Conservation (phyloP, 2,113 vertebrate genomes). For the Callionymus lyra region DNA sequence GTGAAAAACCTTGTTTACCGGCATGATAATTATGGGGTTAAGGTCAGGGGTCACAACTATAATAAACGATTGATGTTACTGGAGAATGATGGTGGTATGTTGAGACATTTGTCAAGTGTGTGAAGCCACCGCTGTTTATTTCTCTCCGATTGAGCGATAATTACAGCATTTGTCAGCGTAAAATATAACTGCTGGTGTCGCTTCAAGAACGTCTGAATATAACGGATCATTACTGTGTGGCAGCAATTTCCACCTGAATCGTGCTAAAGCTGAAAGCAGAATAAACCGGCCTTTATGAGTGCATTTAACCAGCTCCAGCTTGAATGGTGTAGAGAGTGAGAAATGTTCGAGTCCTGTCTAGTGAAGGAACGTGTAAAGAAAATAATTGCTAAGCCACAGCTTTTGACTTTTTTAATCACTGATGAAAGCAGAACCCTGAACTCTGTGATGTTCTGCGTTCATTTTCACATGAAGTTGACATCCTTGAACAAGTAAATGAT, state of each 20-base stretch:
- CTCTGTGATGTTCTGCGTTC: conserved; percentile 16
- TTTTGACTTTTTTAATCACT: background rate
- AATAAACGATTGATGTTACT: too few relatives aligned
- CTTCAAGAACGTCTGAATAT: conserved; percentile 32
- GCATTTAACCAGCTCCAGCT: conserved; percentile 27
- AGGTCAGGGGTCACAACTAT: conserved; percentile 3
- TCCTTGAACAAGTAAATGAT: conserved; percentile 34
- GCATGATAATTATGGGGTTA: background rate
- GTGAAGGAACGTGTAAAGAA: conserved; percentile 17
- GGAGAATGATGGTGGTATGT: conserved; percentile 15
- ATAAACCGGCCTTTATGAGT: conserved; percentile 31
- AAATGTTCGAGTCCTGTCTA: conserved; percentile 26
- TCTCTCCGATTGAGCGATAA: conserved; percentile 34
- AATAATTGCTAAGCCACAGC: too few relatives aligned
- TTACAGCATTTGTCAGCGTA: conserved; percentile 27
- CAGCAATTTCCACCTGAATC: conserved; percentile 26
- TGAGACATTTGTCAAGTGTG: conserved; percentile 37
- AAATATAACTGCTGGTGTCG: conserved; percentile 28
- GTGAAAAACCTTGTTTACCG: too few relatives aligned
- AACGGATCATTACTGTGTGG: conserved; percentile 42
- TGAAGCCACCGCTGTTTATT: conserved; percentile 33
- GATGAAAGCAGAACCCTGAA: conserved; percentile 24
- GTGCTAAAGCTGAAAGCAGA: conserved; percentile 24
- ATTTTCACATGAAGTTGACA: conserved; percentile 21
- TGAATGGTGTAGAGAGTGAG: conserved; percentile 24